phyloP scores from a whole-genome alignment of 2,797 vertebrate genomes.

The Tamandua tetradactyla region DNA sequence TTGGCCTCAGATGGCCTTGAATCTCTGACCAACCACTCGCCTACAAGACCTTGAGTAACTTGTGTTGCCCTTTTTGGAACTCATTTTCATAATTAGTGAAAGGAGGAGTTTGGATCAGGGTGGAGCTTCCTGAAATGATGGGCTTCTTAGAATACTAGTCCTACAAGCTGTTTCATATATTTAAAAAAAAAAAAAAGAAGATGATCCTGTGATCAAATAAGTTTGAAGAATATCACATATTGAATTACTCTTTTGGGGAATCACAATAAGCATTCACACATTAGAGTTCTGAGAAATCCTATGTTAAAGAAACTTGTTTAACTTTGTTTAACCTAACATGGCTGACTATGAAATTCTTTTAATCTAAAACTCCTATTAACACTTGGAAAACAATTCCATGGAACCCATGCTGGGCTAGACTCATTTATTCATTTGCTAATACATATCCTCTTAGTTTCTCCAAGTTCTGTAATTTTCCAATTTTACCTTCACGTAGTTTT shows the following conservation, averaged over 20 bases:
- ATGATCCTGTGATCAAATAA: background rate
- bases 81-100: background rate
- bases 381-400: background rate
- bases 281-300: background rate
- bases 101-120: background rate
- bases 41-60: background rate
- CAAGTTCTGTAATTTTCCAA: background rate
- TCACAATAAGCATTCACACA: background rate
- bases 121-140: background rate
- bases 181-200: background rate
- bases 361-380: background rate
- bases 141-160: background rate
- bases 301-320: background rate
- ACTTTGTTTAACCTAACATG: background rate
- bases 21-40: background rate
- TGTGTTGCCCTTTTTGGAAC: background rate
- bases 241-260: background rate
- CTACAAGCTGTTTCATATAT: background rate
- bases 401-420: background rate
- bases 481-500: background rate
- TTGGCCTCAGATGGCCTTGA: background rate
- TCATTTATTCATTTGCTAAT: background rate
- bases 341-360: background rate
- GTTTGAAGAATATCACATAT: background rate
- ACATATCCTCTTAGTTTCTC: background rate